phyloP scores from a whole-genome alignment of 2,797 vertebrate species.

The Cyclopterus lumpus region DNA sequence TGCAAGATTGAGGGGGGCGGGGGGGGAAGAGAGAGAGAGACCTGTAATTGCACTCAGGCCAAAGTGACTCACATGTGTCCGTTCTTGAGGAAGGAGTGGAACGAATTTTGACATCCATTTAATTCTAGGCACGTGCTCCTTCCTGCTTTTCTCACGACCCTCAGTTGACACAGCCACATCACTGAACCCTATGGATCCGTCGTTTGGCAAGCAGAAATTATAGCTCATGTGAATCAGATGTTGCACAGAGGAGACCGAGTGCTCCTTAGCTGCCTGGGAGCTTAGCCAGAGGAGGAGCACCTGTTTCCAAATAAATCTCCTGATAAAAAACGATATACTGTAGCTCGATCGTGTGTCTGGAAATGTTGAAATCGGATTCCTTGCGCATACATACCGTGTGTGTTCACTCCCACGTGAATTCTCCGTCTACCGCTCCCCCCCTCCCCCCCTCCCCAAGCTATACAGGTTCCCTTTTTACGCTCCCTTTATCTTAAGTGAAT shows the following conservation, averaged over 20 bases:
- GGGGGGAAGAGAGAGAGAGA: background rate
- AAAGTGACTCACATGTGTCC: slow-evolving; percentile 22
- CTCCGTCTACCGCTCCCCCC: slow-evolving; percentile 28
- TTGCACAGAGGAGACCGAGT: slow-evolving; percentile 58
- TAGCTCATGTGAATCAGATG: slow-evolving; percentile 78
- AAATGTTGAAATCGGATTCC: slow-evolving; percentile 70
- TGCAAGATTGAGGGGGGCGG: slow-evolving; percentile 7
- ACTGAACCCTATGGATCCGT: slow-evolving; percentile 70
- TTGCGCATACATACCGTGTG: slow-evolving; percentile 11
- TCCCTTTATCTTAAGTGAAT: slow-evolving; percentile 56
- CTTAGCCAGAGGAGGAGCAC: slow-evolving; percentile 64
- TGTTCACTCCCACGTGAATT: slow-evolving; percentile 55
- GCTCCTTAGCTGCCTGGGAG: slow-evolving; percentile 41
- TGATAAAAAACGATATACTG: slow-evolving; percentile 66
- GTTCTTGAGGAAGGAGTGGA: slow-evolving; percentile 30
- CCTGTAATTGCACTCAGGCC: slow-evolving; percentile 30
- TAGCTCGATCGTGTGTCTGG: slow-evolving; percentile 57
- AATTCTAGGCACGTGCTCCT: slow-evolving; percentile 55
- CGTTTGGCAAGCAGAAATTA: slow-evolving; percentile 60
- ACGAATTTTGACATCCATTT: slow-evolving; percentile 62
- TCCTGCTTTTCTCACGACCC: slow-evolving; percentile 76
- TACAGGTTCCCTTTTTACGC: slow-evolving; percentile 30
- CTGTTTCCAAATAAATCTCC: slow-evolving; percentile 80
- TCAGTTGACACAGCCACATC: slow-evolving; percentile 71
- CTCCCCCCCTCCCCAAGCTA: background rate